A percentile compares a stretch with the other conserved stretches of the same genome.
These are phyloP conservation scores for Rhorus exstirpatorius DNA, from an alignment of 2,888 invertebrate species.

Conservation along the genomic window DNA sequence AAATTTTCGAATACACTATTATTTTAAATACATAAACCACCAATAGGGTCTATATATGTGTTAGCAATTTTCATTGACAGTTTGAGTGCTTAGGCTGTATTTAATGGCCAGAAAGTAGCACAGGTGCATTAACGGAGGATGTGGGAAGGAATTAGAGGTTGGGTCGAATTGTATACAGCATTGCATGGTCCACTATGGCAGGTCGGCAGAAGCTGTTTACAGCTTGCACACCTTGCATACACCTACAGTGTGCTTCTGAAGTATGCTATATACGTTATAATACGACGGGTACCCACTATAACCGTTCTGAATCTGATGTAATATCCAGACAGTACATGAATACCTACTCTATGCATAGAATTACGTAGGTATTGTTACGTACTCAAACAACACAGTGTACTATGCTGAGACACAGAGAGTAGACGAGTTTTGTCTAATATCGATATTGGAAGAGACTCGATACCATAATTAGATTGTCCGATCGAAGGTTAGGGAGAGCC, in stretches of 20 bases:
- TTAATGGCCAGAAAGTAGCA: slow-evolving; percentile 55
- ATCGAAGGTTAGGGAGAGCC: too few relatives aligned
- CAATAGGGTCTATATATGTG: background rate
- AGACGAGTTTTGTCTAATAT: background rate
- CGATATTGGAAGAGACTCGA: background rate
- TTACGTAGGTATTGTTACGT: slow-evolving; percentile 30
- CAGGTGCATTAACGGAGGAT: slow-evolving; percentile 45
- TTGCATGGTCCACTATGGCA: slow-evolving; percentile 26
- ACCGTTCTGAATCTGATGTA: slow-evolving; percentile 16
- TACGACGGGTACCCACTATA: slow-evolving; percentile 2
- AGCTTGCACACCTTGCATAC: slow-evolving; percentile 1
- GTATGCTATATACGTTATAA: slow-evolving; percentile 15
- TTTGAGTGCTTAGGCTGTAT: slow-evolving; percentile 46
- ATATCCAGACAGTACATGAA: slow-evolving; percentile 7
- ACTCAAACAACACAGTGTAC: slow-evolving; percentile 6
- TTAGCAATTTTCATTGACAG: slow-evolving; percentile 43
- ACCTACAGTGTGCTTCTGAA: background rate
- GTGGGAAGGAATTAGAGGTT: slow-evolving; percentile 10
- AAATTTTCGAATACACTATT: background rate
- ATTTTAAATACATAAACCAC: slow-evolving; percentile 18
- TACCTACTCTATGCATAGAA: slow-evolving; percentile 5
- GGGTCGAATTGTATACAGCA: slow-evolving; percentile 39
- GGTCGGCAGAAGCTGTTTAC: slow-evolving; percentile 43
- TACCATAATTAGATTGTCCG: too few relatives aligned
- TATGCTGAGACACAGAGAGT: background rate